A percentile compares a stretch with the other conserved stretches of the same genome.
phyloP scores from a whole-genome alignment of 2,888 invertebrate species.

The Myopa testacea region DNA sequence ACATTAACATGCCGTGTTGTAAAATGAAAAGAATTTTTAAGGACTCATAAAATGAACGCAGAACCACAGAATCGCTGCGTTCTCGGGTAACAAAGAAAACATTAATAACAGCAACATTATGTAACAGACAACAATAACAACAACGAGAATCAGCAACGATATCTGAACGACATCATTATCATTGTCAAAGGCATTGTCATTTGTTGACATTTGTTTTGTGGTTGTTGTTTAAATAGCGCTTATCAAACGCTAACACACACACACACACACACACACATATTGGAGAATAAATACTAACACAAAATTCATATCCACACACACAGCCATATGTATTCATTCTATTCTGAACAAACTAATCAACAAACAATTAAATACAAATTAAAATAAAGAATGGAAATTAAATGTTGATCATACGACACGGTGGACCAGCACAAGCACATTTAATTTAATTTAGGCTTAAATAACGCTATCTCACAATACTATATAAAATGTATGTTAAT shows the following conservation, averaged over 20 bases:
- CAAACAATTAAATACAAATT: too few relatives aligned
- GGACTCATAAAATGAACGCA: neutral
- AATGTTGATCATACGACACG: too few relatives aligned
- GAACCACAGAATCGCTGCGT: neutral
- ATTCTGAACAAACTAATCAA: too few relatives aligned
- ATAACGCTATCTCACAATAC: too few relatives aligned
- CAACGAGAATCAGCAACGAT: neutral
- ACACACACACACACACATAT: slow-evolving; percentile 13
- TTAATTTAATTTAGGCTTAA: too few relatives aligned
- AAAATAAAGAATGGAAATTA: too few relatives aligned
- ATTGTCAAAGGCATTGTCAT: neutral
- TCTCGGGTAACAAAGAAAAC: neutral
- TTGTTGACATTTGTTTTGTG: neutral
- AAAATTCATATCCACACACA: neutral
- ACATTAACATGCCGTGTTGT: neutral
- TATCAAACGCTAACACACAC: neutral
- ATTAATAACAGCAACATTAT: neutral
- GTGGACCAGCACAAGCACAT: too few relatives aligned
- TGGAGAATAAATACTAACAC: neutral
- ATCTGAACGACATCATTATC: neutral
- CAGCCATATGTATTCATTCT: too few relatives aligned
- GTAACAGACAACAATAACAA: neutral
- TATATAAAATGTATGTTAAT: too few relatives aligned
- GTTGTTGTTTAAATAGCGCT: neutral
- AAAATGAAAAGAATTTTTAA: neutral